These are phyloP conservation scores for Nothura maculosa DNA, from an alignment of 2,797 vertebrate species.

Conservation along the genomic window DNA sequence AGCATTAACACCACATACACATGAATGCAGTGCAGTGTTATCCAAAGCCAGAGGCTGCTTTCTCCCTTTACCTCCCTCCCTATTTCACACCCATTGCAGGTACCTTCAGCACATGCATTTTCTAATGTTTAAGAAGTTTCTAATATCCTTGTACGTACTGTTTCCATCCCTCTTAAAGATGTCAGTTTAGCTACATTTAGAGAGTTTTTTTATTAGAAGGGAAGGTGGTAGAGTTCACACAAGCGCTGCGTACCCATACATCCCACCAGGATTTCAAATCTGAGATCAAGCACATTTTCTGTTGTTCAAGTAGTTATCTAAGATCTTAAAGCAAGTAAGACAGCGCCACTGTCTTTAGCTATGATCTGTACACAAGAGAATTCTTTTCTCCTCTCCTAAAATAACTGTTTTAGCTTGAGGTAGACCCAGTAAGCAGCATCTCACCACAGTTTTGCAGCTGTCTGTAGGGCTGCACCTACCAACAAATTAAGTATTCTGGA, in stretches of 20 bases:
- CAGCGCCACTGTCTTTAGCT: not conserved
- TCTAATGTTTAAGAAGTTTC: not conserved
- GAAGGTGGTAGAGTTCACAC: not conserved
- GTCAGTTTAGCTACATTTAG: not conserved
- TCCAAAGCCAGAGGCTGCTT: not conserved
- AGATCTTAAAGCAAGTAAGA: constrained; percentile 20
- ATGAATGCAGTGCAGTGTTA: not conserved
- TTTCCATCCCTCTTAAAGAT: not conserved
- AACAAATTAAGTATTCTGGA: not conserved
- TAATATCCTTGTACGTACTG: not conserved
- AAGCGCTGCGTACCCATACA: not conserved
- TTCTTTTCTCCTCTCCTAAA: not conserved
- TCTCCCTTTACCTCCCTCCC: not conserved
- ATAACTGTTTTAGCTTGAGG: not conserved
- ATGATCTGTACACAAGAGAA: not conserved
- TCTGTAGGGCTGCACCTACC: fast-evolving
- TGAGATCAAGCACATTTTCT: constrained; percentile 5
- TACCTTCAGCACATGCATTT: not conserved
- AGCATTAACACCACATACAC: not conserved
- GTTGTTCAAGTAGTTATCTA: constrained; percentile 27
- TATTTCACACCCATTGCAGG: not conserved
- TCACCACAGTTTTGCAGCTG: not conserved
- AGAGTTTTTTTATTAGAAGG: not conserved
- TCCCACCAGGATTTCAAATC: constrained; percentile 19
- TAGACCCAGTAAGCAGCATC: not conserved